phyloP scores from a whole-genome alignment of 2,797 vertebrate species.

The Clarias platycephalus region DNA sequence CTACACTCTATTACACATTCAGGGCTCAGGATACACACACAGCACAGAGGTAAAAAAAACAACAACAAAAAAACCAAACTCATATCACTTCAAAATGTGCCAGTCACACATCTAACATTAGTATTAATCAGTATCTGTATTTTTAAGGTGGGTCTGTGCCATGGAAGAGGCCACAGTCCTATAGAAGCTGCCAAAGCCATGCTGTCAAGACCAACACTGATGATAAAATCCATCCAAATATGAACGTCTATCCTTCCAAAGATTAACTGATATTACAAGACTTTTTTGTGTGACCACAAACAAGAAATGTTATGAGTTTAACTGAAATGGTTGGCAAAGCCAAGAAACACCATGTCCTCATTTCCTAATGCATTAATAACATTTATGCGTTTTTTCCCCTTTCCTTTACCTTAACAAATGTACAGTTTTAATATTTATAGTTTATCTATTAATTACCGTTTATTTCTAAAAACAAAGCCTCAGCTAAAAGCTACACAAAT shows the following conservation, averaged over 20 bases:
- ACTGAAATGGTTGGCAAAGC: background rate
- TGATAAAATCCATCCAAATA: background rate
- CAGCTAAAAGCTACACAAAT: background rate
- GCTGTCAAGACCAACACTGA: background rate
- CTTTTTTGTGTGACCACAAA: too few species aligned
- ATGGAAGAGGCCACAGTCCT: conserved; percentile 95
- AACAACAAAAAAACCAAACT: too few species aligned
- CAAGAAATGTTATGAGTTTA: too few species aligned
- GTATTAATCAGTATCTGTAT: conserved; percentile 31
- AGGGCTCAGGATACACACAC: conserved; percentile 85
- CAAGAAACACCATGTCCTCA: background rate
- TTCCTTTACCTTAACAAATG: background rate
- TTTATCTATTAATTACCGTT: background rate
- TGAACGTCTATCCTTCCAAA: background rate
- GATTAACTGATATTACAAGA: background rate
- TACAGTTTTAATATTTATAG: background rate
- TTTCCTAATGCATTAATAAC: background rate
- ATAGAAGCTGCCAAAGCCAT: conserved; percentile 72
- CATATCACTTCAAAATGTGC: background rate
- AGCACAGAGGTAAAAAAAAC: conserved; percentile 82
- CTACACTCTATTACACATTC: conserved; percentile 92
- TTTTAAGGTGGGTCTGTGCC: conserved; percentile 88
- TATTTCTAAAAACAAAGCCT: background rate
- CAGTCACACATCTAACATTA: background rate
- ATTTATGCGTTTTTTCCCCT: background rate